phyloP scores from a whole-genome alignment of 1,140 invertebrate species.

The Drosophila quadrilineata region DNA sequence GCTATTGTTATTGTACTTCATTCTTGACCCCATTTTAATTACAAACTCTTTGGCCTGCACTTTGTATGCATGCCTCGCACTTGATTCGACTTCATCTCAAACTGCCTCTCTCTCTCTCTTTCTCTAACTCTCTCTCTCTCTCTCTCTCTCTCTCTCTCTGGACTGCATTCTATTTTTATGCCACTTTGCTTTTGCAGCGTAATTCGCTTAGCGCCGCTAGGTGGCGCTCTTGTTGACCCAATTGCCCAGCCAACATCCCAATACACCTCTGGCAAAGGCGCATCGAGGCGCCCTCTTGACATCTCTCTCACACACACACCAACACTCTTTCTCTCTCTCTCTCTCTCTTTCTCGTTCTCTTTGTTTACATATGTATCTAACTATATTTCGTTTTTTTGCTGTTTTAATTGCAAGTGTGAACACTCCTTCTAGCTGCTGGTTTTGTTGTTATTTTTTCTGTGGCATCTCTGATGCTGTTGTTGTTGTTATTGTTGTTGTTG shows the following conservation, averaged over 20 bases:
- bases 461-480: not conserved
- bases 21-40: conserved; percentile 70
- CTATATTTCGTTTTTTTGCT: no score
- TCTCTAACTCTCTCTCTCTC: not conserved
- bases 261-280: conserved; percentile 15
- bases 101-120: not conserved
- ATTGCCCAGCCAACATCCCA: conserved; percentile 39
- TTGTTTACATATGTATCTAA: no score
- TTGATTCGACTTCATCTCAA: not conserved
- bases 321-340: conserved; percentile 10
- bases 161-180: conserved; percentile 63
- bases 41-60: conserved; percentile 58
- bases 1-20: conserved; percentile 46
- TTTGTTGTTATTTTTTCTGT: no score
- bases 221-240: conserved; percentile 67
- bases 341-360: not conserved
- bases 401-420: conserved; percentile 44
- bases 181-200: conserved; percentile 56
- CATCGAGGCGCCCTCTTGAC: not conserved
- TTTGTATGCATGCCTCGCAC: conserved; percentile 59
- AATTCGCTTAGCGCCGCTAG: conserved; percentile 74
- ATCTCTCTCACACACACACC: no score
- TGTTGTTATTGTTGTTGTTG: conserved; percentile 7
- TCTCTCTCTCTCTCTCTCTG: not conserved
- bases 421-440: conserved; percentile 28